Base-by-base conservation (phyloP, 2,113 vertebrate genomes). In the Coreoperca whiteheadi region DNA sequence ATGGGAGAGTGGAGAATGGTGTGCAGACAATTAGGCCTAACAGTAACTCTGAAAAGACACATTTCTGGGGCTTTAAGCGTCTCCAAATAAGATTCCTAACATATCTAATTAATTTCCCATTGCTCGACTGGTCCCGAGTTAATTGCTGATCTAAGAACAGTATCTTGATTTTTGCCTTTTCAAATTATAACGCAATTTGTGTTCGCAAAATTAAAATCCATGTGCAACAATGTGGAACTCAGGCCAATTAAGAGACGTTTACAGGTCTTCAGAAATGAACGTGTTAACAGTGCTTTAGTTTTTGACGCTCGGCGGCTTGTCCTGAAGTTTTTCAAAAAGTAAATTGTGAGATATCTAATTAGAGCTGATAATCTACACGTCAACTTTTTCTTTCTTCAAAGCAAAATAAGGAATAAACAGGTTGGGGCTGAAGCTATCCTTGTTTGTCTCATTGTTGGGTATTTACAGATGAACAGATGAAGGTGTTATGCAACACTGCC, bases 221-320 rank as follows among this genome's bases (percentile, higher is more conserved):
- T 70, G 80, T 37, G 57, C 78, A 70, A 15, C 57, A 37, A 63
- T 34, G 76, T 84, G 77, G 86, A 93, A 89, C 88, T 50, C 69
- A 74, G 53, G 60, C 59, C 77, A 88, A 83, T 89, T 81, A 91
- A 83, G 69, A 86, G 18, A 86, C 37, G 65, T 79, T 72, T 85
- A 64, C 60, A 51, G 59, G 41, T 76, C 59, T 50, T 53, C 57
- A 51, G 77, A 32, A 77, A 68, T 67, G 2, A 79, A 74, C 20
- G 56, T 20, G 50, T 54, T 60, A 77, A 53, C 28, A 23, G 57
- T 41, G 34, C 28, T 14, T 39, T 34, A 5, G 34, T 14, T 72
- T 73, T 61, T 56, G 25, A n/a, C 4, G 11, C 46, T 56, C 60
- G 2, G 60, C 1, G 6, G 60, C 18, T 56, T 53, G 15, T 81